A percentile compares a stretch with the other conserved stretches of the same genome.
phyloP scores from a whole-genome alignment of 2,797 vertebrate genomes.

The Coreius guichenoti region DNA sequence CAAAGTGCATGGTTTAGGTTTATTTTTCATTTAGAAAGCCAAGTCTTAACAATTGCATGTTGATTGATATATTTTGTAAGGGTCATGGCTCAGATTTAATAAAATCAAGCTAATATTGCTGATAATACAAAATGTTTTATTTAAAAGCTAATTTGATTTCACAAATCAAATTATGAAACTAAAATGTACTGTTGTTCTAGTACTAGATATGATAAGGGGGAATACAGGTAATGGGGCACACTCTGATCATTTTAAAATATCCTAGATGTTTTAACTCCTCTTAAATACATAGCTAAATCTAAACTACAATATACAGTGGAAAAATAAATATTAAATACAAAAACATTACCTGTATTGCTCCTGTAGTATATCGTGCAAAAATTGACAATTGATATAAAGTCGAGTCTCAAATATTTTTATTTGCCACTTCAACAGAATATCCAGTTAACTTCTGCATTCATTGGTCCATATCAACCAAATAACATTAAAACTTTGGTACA shows the following conservation, averaged over 20 bases:
- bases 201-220: not conserved
- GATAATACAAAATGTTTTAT: not conserved
- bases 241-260: not conserved
- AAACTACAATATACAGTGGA: not conserved
- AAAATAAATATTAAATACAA: not conserved
- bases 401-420: slow-evolving; percentile 19
- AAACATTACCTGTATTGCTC: not conserved
- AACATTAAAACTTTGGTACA: slow-evolving; percentile 13
- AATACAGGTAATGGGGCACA: not conserved
- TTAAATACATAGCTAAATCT: not conserved
- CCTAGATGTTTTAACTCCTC: not conserved
- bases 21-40: not conserved
- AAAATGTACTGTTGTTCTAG: not conserved
- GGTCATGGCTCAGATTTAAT: not conserved
- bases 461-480: slow-evolving; percentile 7
- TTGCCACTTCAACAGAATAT: slow-evolving; percentile 22
- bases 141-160: not conserved
- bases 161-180: not conserved
- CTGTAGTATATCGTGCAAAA: not conserved
- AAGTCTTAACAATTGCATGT: not conserved
- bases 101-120: not conserved
- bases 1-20: not conserved
- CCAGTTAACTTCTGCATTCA: slow-evolving; percentile 11
- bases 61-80: not conserved
- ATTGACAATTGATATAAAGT: not conserved